Base-by-base conservation (phyloP, 2,113 vertebrate species). In the Tyrannus savana region DNA sequence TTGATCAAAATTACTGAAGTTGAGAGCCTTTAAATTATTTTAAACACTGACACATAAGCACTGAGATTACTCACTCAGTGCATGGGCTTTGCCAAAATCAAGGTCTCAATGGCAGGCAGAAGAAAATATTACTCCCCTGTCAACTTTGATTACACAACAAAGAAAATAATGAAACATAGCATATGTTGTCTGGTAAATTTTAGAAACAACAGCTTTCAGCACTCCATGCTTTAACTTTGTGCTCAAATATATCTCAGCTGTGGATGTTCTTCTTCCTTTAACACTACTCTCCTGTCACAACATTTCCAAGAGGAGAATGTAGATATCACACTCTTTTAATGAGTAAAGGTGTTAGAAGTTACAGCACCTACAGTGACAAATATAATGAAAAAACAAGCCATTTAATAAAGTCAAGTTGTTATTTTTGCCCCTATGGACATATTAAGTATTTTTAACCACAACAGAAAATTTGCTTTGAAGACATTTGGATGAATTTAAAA, bases 141-240 rank as follows among this genome's bases (percentile, higher is more conserved):
- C 89, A 90, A 74, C 68, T 93, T 52, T 75, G 83, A 95, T 95
- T 92, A 93, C 90, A 93, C 47, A 92, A 81, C 72, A 95, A 95
- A 95, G 69, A 89, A 89, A 93, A 86, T 90, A 95, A 92, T 90
- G 89, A 93, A 95, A 90, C 59, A 74, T 58, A 92, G 73, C 80
- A 92, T 87, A 95, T 92, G 95, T 68, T 96, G 86, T 89, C 91
- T 93, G 76, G 94, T 84, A 89, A 89, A 90, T 86, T 96, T 93
- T 95, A 93, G 92, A 88, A 90, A 74, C 82, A 89, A 75, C 88
- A 95, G 85, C 74, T 95, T 95, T 94, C 47, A 84, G 64, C 74
- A 85, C 58, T 91, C 75, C 53, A 30, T 60, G 78, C 53, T 76
- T 97, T 85, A 84, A 89, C 82, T 87, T 46, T 64, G 78, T 85